These are phyloP conservation scores for Masticophis lateralis DNA, from an alignment of 2,797 vertebrate species.

Conservation along the genomic window DNA sequence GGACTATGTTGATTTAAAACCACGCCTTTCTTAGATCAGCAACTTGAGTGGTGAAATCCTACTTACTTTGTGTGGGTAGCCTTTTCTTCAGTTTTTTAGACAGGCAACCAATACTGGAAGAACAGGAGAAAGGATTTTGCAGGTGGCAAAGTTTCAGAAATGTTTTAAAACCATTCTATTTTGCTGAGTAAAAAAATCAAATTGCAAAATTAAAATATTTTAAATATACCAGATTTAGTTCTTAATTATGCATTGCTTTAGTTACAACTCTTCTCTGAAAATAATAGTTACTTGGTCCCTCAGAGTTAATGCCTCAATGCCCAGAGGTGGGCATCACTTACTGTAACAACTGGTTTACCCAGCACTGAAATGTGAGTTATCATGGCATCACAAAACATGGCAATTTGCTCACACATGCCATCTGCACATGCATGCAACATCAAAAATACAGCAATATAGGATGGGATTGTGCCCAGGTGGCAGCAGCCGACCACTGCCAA, in stretches of 20 bases:
- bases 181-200: conserved; percentile 41
- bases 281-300: conserved; percentile 3
- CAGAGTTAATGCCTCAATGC: background rate
- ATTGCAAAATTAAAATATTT: conserved; percentile 63
- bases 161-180: conserved; percentile 35
- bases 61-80: background rate
- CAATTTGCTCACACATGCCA: no score
- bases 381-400: no score
- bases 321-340: no score
- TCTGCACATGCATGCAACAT: no score
- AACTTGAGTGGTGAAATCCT: background rate
- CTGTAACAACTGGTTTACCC: no score
- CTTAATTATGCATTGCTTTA: conserved; percentile 51
- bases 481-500: background rate
- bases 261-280: conserved; percentile 48
- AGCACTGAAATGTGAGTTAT: no score
- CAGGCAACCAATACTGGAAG: background rate
- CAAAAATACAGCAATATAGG: no score
- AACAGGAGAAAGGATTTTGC: background rate
- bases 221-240: conserved; percentile 51
- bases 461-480: no score
- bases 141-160: background rate
- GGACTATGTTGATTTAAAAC: background rate
- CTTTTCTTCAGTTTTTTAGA: background rate
- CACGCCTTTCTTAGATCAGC: background rate